Conservation (phyloP, 1,140 invertebrate species). For the Aporrectodea caliginosa region DNA sequence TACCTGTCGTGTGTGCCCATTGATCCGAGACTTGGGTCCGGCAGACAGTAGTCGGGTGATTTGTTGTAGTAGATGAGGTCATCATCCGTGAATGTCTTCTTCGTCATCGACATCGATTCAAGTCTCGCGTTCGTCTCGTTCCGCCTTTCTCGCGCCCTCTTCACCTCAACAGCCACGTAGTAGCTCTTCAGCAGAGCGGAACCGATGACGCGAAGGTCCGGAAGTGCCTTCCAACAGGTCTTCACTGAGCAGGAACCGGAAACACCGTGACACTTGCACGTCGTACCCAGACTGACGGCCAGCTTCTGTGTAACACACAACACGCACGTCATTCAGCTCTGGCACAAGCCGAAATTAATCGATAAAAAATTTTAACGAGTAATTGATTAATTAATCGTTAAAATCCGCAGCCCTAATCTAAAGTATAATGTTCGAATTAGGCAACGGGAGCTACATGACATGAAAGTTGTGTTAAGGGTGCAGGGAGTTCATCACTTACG, state of each 20-base stretch:
- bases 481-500: too few relatives aligned
- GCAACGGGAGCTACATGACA: too few relatives aligned
- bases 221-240: slow-evolving; percentile 85
- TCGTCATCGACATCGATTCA: slow-evolving; percentile 27
- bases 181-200: slow-evolving; percentile 38
- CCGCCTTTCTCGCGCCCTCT: not conserved
- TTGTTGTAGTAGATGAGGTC: slow-evolving; percentile 81
- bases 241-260: slow-evolving; percentile 86
- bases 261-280: slow-evolving; percentile 88
- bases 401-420: too few relatives aligned
- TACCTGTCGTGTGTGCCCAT: slow-evolving; percentile 69
- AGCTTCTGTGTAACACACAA: too few relatives aligned
- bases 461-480: too few relatives aligned
- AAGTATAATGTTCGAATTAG: too few relatives aligned
- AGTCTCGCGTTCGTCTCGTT: not conserved
- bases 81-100: slow-evolving; percentile 48
- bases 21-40: slow-evolving; percentile 67
- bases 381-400: too few relatives aligned
- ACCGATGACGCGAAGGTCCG: slow-evolving; percentile 62
- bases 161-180: slow-evolving; percentile 24
- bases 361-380: too few relatives aligned
- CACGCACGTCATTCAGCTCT: too few relatives aligned
- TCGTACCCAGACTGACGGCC: slow-evolving; percentile 10
- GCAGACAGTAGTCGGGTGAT: slow-evolving; percentile 88
- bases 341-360: too few relatives aligned